phyloP scores from a whole-genome alignment of 2,888 invertebrate genomes.

The Tetanocera ferruginea region DNA sequence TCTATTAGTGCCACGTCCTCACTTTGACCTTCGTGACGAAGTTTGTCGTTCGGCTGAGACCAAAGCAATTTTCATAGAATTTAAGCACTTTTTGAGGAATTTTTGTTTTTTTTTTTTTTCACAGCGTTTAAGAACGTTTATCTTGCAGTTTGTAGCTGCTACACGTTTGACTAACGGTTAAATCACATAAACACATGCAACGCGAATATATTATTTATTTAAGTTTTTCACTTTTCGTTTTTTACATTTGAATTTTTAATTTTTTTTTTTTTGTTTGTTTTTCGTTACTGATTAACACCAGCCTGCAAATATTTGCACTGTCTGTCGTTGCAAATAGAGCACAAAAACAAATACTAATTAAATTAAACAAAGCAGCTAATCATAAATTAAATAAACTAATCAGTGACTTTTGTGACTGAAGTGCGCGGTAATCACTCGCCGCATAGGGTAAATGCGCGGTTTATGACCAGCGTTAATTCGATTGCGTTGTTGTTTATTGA shows the following conservation, averaged over 20 bases:
- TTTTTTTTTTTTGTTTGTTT: neutral
- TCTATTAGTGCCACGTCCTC: neutral
- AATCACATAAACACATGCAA: too few relatives aligned
- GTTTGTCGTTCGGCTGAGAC: too few relatives aligned
- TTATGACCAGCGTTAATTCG: slow-evolving; percentile 24
- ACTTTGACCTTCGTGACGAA: too few relatives aligned
- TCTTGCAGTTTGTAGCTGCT: too few relatives aligned
- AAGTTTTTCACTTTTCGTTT: neutral
- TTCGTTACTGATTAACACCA: neutral
- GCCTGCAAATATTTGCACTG: too few relatives aligned
- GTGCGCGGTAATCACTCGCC: slow-evolving; percentile 16
- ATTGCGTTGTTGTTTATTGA: neutral
- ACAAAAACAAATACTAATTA: neutral
- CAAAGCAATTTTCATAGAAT: too few relatives aligned
- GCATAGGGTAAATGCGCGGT: neutral
- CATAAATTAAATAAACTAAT: slow-evolving; percentile 7
- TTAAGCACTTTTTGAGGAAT: too few relatives aligned
- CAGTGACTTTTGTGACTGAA: neutral
- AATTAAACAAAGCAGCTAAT: neutral
- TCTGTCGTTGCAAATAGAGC: neutral
- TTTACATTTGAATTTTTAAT: too few relatives aligned
- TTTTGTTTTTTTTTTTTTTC: too few relatives aligned
- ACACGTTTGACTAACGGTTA: too few relatives aligned
- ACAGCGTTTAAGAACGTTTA: too few relatives aligned
- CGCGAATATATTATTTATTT: neutral